Percentiles rank a stretch among this genome's conserved stretches.
These are phyloP conservation scores for Daboia siamensis DNA, from an alignment of 2,113 vertebrate genomes.

Conservation along the genomic window DNA sequence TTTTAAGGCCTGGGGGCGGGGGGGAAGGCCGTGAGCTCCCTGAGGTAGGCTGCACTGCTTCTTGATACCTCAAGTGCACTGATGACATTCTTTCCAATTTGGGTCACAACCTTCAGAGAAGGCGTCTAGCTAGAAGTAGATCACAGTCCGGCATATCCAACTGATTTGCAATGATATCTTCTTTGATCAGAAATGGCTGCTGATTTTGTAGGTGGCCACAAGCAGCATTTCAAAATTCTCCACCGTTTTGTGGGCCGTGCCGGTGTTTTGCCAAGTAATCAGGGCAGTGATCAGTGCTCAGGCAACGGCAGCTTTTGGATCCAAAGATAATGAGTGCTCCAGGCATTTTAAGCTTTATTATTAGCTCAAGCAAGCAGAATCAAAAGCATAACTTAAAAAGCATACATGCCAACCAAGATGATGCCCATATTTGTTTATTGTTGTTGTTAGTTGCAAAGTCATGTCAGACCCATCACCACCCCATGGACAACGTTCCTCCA, in stretches of 20 bases:
- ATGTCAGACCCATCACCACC: no score
- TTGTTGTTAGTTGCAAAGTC: no score
- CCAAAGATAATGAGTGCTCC: no score
- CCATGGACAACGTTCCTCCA: no score
- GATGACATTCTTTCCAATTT: neutral
- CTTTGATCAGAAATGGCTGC: slow-evolving; percentile 2
- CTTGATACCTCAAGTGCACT: neutral
- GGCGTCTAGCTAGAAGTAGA: neutral
- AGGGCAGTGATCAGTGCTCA: no score
- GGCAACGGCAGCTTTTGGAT: no score
- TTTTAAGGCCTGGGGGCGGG: slow-evolving; percentile 29
- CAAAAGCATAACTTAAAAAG: no score
- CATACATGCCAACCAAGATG: no score
- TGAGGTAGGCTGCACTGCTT: neutral
- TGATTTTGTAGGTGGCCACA: neutral
- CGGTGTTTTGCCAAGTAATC: no score
- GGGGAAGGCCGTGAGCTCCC: slow-evolving; percentile 25
- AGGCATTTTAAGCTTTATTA: no score
- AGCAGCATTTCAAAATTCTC: neutral
- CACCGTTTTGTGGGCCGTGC: neutral
- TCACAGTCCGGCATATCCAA: neutral
- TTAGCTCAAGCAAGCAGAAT: no score
- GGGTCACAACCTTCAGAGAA: slow-evolving; percentile 23
- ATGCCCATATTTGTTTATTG: no score
- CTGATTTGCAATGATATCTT: slow-evolving; percentile 23